A percentile compares a stretch with the other conserved stretches of the same genome.
phyloP scores from a whole-genome alignment of 2,113 vertebrate genomes.

The Menidia beryllina region DNA sequence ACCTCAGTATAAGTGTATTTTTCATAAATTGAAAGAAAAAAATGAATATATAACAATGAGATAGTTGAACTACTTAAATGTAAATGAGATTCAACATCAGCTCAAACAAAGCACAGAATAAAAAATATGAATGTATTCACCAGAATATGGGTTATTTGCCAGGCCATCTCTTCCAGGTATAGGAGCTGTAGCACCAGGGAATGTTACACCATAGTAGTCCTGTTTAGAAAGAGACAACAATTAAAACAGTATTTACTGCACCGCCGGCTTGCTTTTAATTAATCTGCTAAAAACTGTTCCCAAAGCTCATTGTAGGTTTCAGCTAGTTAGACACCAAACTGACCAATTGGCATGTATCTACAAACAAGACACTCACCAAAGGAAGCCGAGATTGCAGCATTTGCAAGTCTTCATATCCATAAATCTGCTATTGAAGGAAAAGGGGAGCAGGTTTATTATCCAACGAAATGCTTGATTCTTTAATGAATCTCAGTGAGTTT shows the following conservation, averaged over 20 bases:
- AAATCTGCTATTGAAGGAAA: conserved; percentile 87
- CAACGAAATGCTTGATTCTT: neutral
- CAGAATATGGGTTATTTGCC: conserved; percentile 93
- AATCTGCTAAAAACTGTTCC: too few relatives aligned
- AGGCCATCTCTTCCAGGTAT: conserved; percentile 93
- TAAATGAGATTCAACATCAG: neutral
- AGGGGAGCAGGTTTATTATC: neutral
- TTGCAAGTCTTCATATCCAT: conserved; percentile 97
- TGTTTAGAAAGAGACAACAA: conserved; percentile 48
- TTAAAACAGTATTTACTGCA: neutral
- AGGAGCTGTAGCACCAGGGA: conserved; percentile 89
- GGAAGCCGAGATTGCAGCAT: conserved; percentile 96
- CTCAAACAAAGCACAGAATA: neutral
- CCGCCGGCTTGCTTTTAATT: too few relatives aligned
- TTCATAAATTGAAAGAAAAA: too few relatives aligned
- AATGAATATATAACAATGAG: too few relatives aligned
- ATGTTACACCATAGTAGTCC: conserved; percentile 98
- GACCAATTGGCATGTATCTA: neutral
- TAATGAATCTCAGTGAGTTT: neutral
- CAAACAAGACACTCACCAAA: conserved; percentile 85
- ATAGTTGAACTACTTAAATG: too few relatives aligned
- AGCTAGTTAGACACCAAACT: neutral
- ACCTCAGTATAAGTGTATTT: too few relatives aligned
- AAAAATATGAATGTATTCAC: conserved; percentile 67
- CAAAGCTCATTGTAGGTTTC: neutral